Evolutionary conservation across 2,888 invertebrate species (phyloP).

Genomic region (Drosophila prostipennis): DNA sequence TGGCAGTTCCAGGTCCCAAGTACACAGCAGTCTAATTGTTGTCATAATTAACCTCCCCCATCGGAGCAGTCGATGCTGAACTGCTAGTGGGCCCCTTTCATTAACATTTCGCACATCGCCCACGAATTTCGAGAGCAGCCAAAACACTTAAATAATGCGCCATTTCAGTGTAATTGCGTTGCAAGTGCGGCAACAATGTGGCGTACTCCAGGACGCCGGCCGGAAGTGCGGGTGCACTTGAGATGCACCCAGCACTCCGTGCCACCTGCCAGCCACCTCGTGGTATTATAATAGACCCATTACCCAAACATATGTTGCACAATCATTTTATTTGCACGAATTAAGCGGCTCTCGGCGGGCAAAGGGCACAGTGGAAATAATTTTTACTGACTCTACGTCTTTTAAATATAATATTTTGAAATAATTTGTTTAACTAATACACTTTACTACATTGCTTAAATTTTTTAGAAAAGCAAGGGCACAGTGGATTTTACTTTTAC

Average conservation of each 20-base stretch:
- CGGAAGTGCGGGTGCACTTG: conserved; percentile 29
- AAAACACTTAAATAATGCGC: conserved; percentile 76
- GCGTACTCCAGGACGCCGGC: conserved; percentile 4
- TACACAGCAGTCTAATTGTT: conserved; percentile 65
- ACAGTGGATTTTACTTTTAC: no score
- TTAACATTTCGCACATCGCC: conserved; percentile 58
- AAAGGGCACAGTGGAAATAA: conserved; percentile 41
- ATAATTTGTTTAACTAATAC: no score
- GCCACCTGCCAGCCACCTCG: conserved; percentile 1
- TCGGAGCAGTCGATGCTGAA: conserved; percentile 8
- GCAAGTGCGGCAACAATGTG: conserved; percentile 61
- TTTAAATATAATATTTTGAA: no score
- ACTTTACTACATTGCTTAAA: no score
- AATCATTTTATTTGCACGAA: conserved; percentile 78
- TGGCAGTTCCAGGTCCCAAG: conserved; percentile 1
- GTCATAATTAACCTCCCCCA: conserved; percentile 60
- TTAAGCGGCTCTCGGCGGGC: conserved; percentile 62
- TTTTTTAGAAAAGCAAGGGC: no score
- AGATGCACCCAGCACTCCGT: conserved; percentile 38
- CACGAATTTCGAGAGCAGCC: conserved; percentile 33
- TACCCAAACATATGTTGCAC: conserved; percentile 71
- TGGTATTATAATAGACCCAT: conserved; percentile 68
- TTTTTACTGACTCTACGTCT: not conserved
- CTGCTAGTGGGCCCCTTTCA: conserved; percentile 17
- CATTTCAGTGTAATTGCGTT: conserved; percentile 77